Conservation (phyloP, 2,888 invertebrate genomes). For the Drosophila stalkeri region DNA sequence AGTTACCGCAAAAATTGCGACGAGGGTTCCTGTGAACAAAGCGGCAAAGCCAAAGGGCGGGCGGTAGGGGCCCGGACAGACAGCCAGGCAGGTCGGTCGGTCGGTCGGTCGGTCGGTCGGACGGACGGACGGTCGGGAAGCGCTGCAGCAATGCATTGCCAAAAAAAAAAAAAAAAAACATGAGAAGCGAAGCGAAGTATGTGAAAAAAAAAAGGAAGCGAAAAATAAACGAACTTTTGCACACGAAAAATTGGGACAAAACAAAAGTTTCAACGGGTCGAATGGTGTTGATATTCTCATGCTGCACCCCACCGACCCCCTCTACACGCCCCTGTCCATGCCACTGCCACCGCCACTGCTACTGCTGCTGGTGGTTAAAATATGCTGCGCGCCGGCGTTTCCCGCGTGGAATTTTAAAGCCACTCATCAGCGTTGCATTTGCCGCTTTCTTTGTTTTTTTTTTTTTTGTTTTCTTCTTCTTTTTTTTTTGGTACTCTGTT, state of each 20-base stretch:
- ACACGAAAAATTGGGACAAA: conserved; percentile 77
- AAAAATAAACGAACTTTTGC: conserved; percentile 52
- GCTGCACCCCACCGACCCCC: conserved; percentile 25
- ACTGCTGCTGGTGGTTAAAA: conserved; percentile 66
- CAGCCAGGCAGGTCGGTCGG: conserved; percentile 19
- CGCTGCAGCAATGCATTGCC: conserved; percentile 58
- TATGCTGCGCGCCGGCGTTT: conserved; percentile 68
- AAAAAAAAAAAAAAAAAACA: conserved; percentile 42
- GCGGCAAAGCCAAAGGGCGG: conserved; percentile 2
- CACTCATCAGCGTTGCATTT: conserved; percentile 74
- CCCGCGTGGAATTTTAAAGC: conserved; percentile 72
- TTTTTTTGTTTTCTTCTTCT: conserved; percentile 17
- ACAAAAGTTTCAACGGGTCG: conserved; percentile 67
- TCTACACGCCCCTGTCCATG: background rate
- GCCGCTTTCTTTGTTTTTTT: conserved; percentile 62
- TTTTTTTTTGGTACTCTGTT: conserved; percentile 30
- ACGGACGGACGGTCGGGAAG: conserved; percentile 24
- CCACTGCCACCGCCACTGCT: conserved; percentile 6
- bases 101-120: background rate
- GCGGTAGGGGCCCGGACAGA: conserved; percentile 16
- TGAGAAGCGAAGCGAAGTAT: conserved; percentile 2
- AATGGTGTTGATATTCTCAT: conserved; percentile 77
- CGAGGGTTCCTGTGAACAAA: conserved; percentile 48
- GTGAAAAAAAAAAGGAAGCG: conserved; percentile 29
- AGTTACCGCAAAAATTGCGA: conserved; percentile 72